Base-by-base conservation (phyloP, 2,888 invertebrate genomes). In the Parnassius glacialis region DNA sequence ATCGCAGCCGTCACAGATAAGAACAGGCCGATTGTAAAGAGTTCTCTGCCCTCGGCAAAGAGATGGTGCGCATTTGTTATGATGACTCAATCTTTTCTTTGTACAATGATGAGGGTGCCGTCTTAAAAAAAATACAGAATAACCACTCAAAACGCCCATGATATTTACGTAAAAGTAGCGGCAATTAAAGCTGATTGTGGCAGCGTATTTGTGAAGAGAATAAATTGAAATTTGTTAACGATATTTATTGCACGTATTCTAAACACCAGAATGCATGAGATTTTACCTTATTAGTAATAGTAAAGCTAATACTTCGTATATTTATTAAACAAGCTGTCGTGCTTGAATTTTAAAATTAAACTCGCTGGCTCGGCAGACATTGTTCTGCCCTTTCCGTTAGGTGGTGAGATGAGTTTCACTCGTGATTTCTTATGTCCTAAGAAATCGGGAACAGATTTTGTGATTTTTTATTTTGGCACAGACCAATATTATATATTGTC, bases 11-110 rank as follows among this genome's bases (percentile, higher is more conserved):
- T 87, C 89, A 85, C 84, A 89, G 89, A 88, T 89, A 87, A 89
- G 85, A 84, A 78, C 80, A 80, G 76, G 72, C 78, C 83, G 86
- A 88, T 86, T 88, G 87, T 86, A 71, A 78, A 72, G 78, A 84
- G 85, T 85, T 85, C 83, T 74, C 76, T 82, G 83, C 79, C 80
- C 83, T 81, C 79, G 70, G 66, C 72, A 75, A 70, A 75, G 79
- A 84, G 80, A 78, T 79, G 77, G 76, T 81, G 81, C 79, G 83
- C 85, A 89, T 90, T 89, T 90, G 90, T 90, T 90, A 86, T 89
- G 90, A 90, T 90, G 90, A 90, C 88, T 90, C 87, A 87, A 90
- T 90, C 78, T 81, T 90, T 90, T 83, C 87, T 88, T 90, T 90
- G 85, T 87, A 73, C 72, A 68, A 70, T 68, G 70, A 72, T 69